A percentile compares a stretch with the other conserved stretches of the same genome.
phyloP scores from a whole-genome alignment of 1,140 invertebrate species.

The Drosophila lacteicornis region DNA sequence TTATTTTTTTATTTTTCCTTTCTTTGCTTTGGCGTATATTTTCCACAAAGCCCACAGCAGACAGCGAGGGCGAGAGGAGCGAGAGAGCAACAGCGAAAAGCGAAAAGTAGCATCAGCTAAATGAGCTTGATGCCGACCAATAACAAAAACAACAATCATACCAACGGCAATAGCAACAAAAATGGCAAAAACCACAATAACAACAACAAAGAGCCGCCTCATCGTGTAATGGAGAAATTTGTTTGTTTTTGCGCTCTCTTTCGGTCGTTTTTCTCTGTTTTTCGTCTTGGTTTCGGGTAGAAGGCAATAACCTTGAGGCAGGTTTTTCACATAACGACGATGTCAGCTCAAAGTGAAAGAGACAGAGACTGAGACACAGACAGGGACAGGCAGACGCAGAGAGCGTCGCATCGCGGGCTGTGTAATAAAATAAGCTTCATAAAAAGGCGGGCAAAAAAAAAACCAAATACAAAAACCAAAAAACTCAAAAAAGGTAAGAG shows the following conservation, averaged over 20 bases:
- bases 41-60: slow-evolving; percentile 20
- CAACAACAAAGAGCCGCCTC: slow-evolving; percentile 45
- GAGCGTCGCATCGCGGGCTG: slow-evolving; percentile 9
- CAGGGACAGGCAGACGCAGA: slow-evolving; percentile 11
- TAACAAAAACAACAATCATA: slow-evolving; percentile 12
- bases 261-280: slow-evolving; percentile 21
- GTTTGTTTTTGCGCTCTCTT: slow-evolving; percentile 69
- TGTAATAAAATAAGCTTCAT: slow-evolving; percentile 57
- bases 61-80: neutral
- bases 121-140: slow-evolving; percentile 47
- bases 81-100: slow-evolving; percentile 23
- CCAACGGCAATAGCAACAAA: neutral
- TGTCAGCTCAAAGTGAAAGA: slow-evolving; percentile 28
- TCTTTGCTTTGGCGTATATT: slow-evolving; percentile 20
- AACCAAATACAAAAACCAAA: neutral
- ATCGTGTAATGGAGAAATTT: slow-evolving; percentile 78
- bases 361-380: slow-evolving; percentile 1
- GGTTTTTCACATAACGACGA: slow-evolving; percentile 72
- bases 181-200: slow-evolving; percentile 26
- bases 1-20: neutral
- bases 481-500: slow-evolving; percentile 33
- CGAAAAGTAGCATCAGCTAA: slow-evolving; percentile 28
- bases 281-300: slow-evolving; percentile 55
- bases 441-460: slow-evolving; percentile 42
- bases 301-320: slow-evolving; percentile 81